Evolutionary conservation across 2,797 vertebrate species (phyloP).

Genomic region (Pseudochirops corinnae): DNA sequence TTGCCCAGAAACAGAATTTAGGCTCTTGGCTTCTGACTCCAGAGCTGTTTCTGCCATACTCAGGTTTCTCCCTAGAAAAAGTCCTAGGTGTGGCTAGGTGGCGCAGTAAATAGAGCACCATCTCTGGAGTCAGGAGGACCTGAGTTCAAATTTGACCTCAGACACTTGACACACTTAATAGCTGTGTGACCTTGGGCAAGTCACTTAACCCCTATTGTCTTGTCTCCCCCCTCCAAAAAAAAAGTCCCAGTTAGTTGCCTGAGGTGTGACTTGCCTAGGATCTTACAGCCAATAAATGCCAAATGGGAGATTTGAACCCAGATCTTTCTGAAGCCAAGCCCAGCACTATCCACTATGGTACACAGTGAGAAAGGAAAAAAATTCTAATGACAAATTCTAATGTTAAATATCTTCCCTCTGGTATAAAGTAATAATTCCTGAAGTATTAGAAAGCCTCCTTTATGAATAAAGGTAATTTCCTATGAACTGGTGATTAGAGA

Average conservation of each 20-base stretch:
- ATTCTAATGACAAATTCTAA: not conserved
- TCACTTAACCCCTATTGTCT: too few species aligned
- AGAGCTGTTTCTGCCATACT: not conserved
- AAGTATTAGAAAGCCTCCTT: slow-evolving; percentile 17
- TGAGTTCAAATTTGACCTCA: too few species aligned
- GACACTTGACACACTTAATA: too few species aligned
- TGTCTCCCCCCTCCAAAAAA: not conserved
- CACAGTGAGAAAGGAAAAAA: not conserved
- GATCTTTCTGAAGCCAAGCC: not conserved
- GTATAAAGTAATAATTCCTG: slow-evolving; percentile 5
- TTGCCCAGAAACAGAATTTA: not conserved
- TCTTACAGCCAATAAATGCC: not conserved
- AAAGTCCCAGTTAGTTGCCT: not conserved
- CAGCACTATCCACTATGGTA: too few species aligned
- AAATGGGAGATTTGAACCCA: not conserved
- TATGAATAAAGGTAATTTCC: slow-evolving; percentile 8
- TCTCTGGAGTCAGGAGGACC: too few species aligned
- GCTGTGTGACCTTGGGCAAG: too few species aligned
- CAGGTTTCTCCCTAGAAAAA: not conserved
- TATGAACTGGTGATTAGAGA: not conserved
- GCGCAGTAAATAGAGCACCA: too few species aligned
- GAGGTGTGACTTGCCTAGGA: not conserved
- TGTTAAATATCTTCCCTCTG: not conserved
- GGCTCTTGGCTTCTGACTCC: too few species aligned
- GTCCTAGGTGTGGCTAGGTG: too few species aligned